Evolutionary conservation across 2,888 invertebrate species (phyloP), one percentile per base, ranked within the genome.

Genomic region (Pyrgus malvae): DNA sequence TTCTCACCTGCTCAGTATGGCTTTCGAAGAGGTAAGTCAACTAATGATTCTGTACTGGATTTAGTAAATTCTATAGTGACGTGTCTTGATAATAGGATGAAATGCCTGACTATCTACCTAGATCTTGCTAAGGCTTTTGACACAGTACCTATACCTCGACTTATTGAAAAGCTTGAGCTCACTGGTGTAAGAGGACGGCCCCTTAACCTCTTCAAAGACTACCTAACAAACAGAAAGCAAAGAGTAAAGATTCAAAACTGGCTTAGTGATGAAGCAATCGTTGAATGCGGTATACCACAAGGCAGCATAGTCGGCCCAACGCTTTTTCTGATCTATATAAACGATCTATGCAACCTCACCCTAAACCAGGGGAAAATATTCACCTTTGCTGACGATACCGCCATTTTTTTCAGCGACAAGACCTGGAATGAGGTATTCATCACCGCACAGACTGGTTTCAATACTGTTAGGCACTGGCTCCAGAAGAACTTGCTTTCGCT

Each of bases 261-360:
- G 7, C 16, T 31, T 1, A 57, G 53, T 46, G 48, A 41, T 0
- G 49, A 53, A n/a, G 7, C 25, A 0, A 7, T 12, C 1, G 37
- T 25, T 5, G 31, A 46, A 7, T 56, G 54, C 16, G 59, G 57
- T 19, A 48, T 57, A 3, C 53, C 53, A 1, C 50, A 57, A n/a
- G 60, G 57, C 2, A 60, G 49, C 17, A 54, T 56, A 5, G 25
- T 56, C 5, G 48, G 40, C 0, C 60, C 54, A 3, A 56, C 57
- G 1, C 16, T 60, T n/a, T 60, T 60, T 19, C n/a, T 56, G 2
- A 12, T 44, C 0, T 60, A 58, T 8, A 55, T 60, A 35, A 56
- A 50, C 17, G 45, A 50, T 14, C 31, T 58, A 0, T 55, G 55
- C 5, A 16, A 55, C n/a, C 14, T 55, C 0, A 16, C 16, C 19